Base-by-base conservation (phyloP, 2,797 vertebrate genomes). In the Vespertilio murinus region DNA sequence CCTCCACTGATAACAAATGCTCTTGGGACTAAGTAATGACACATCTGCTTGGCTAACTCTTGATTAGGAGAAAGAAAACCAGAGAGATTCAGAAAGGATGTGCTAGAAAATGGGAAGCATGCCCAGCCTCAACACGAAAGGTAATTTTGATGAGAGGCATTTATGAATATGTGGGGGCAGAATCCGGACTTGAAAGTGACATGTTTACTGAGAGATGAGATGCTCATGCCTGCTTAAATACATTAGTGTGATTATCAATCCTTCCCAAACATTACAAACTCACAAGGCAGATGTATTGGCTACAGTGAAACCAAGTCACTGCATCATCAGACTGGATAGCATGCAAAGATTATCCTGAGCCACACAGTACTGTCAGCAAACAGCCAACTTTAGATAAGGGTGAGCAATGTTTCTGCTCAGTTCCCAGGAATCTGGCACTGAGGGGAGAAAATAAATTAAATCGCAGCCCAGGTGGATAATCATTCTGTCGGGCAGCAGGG, bases 381-480 rank as follows among this genome's bases (percentile, higher is more conserved):
- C 69, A 92, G 87, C 80, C 93, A 89, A 45, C 77, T 82, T 80
- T 54, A 7, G 78, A 75, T 64, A 42, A 3, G 16, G 40, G 33
- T 42, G 82, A 95, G 65, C 74, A 59, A 65, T 42, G 65, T 67
- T 47, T 30, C 88, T 80, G 64, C 78, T 78, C 52, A 71, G 54
- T 6, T 64, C 70, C 56, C 73, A 90, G 93, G 79, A 95, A 93
- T 59, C 93, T 96, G 94, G 74, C 91, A 94, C 2, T 0, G 12
- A 86, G 30, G n/a, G 70, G 90, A 94, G 67, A 30, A 95, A 92
- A 95, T 96, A 97, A 96, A 96, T 94, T 80, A 96, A 89, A 84
- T 91, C 82, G 45, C 54, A 94, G 70, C 20, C 85, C 95, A 89
- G 93, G 82, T 95, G 90, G 67, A 73, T 12, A 59, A 45, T 80